Percentiles rank a stretch among this genome's conserved stretches.
These are phyloP conservation scores for Exaiptasia diaphana DNA, from an alignment of 64 coral and sea anemone species.

Conservation along the genomic window DNA sequence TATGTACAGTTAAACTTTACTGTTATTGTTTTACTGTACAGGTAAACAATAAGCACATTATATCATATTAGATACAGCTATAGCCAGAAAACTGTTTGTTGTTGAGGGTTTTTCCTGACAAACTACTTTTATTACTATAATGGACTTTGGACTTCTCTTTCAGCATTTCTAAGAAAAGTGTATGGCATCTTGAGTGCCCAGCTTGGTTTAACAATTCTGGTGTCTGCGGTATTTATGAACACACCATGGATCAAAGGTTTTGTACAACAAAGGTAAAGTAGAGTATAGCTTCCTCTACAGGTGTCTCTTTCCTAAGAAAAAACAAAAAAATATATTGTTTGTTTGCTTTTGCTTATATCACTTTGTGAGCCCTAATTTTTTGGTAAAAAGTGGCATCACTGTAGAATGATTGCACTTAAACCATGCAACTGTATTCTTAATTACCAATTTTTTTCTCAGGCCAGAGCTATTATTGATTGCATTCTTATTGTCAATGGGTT, in stretches of 20 bases:
- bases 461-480: constrained; percentile 81
- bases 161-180: constrained; percentile 93
- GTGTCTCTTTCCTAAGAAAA: too few species aligned
- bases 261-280: constrained; percentile 83
- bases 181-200: constrained; percentile 95
- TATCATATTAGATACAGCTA: too few species aligned
- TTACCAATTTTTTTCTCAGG: constrained; percentile 65
- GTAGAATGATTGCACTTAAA: too few species aligned
- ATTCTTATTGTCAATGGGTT: constrained; percentile 77
- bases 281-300: not conserved
- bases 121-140: too few species aligned
- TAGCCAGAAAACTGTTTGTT: too few species aligned
- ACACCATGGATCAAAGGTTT: constrained; percentile 71
- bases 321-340: not conserved
- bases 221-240: constrained; percentile 91
- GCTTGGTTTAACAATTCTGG: constrained; percentile 83
- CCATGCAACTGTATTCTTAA: too few species aligned
- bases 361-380: not conserved
- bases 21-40: too few species aligned
- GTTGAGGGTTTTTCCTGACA: too few species aligned
- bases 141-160: too few species aligned
- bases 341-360: not conserved
- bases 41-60: too few species aligned
- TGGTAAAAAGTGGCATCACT: too few species aligned
- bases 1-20: too few species aligned